Evolutionary conservation across 1,140 invertebrate species (phyloP), one percentile per base, ranked within the genome.

Genomic region (Leptoteleia sp.): DNA sequence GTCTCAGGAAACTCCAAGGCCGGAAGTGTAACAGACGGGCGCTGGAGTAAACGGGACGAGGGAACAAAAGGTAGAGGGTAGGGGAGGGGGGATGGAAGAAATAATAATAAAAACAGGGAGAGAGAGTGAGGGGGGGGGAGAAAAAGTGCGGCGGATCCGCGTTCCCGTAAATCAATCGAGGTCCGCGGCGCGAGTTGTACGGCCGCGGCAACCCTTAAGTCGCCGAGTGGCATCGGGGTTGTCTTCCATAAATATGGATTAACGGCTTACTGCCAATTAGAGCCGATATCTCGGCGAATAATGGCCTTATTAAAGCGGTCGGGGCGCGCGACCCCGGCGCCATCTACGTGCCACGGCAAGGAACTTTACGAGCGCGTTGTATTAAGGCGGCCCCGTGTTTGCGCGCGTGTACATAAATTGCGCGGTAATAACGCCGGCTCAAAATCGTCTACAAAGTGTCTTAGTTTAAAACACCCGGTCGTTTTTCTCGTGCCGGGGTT

Each of bases 221-320:
- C 62, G 15, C 8, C 11, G 45, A 61, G 11, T 37, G 70, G 50
- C 27, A 40, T 37, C 48, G 45, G 79, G 65, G 73, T 42, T 54
- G 62, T 45, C 54, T 35, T 52, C 72, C 54, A 68, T 76, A 76
- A 76, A 77, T 77, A 77, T 62, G 59, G 59, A 77, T 77, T 77
- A 77, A 77, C 65, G 65, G 73, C 65, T 70, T 70, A 70, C 65
- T 77, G 73, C 65, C 73, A 77, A 77, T 77, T 77, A 70, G 57
- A 77, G 57, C 31, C 65, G 65, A 76, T 76, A 68, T 68, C 55
- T 50, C 55, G 27, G 40, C 55, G 50, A 76, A 70, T 76, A 76
- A 76, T 70, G 48, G 64, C 27, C 73, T 68, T 76, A 76, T 76
- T 76, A 76, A 68, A 76, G 52, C 64, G 16, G 40, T 3, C 31